Evolutionary conservation across 2,113 vertebrate species (phyloP), one percentile per base, ranked within the genome.

Genomic region (Myodes glareolus): DNA sequence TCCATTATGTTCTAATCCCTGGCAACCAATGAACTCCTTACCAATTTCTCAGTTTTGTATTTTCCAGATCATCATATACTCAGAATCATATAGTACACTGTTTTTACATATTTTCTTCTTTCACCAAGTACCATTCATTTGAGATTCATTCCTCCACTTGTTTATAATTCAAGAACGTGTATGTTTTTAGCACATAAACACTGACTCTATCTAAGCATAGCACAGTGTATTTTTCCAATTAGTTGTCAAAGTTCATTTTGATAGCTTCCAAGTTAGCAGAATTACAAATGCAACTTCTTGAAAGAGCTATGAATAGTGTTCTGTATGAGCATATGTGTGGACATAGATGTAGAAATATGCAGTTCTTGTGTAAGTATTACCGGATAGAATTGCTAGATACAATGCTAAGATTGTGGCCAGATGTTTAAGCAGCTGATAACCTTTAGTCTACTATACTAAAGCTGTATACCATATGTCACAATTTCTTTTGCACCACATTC

Each of bases 301-400:
- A 36, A 45, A 58, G 12, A 72, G 11, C 3, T 21, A 13, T 39
- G 3, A 52, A 27, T 80, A 88, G 1, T 80, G 65, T 68, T 33
- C 42, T 52, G 0, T n/a, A 4, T 23, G 29, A 8, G 58, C 7
- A 67, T 10, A 3, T 31, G 2, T 75, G 2, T 27, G 1, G 21
- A 45, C 21, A 58, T 23, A 58, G 19, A 58, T 58, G 58, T 21
- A 58, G 19, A 58, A 21, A 58, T 58, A 58, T 2, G 0, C 19
- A 58, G 58, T 61, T 52, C 39, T 36, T 65, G 14, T n/a, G 21
- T 88, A 70, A 77, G 58, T 17, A 68, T 21, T 75, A 77, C 39
- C 4, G 7, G 3, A 3, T 87, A 36, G 10, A 80, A 21, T 42
- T 73, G 31, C 12, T 72, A 55, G 17, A 88, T n/a, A 5, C 8